Base-by-base conservation (phyloP, 2,888 invertebrate species). In the Marasmarcha lunaedactyla region DNA sequence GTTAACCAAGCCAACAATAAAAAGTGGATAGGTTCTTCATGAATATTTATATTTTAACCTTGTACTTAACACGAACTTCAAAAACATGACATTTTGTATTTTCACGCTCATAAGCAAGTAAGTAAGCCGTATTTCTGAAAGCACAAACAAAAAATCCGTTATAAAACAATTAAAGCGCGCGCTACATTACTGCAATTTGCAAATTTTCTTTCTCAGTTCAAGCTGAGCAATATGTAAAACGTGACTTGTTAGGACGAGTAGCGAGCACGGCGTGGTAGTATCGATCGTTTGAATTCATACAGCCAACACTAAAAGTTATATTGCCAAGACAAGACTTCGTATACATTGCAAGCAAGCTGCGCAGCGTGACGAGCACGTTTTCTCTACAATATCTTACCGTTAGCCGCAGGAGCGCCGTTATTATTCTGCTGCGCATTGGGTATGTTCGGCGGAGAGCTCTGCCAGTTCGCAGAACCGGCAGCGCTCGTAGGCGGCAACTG, bases 391-490 rank as follows among this genome's bases (percentile, higher is more conserved):
- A 20, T 20, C 34, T 52, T 59, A 81, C 81, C 81, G 51, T 78
- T 81, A 56, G 63, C 77, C 43, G 74, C 60, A 47, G 79, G 76
- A 55, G 74, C 72, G 58, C 70, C 74, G 58, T 78, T 79, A 57
- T 81, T 79, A 64, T 79, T 83, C 48, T 78, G 64, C 59, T 74
- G 79, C 49, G 78, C 60, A 63, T 71, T 77, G 67, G 77, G 76
- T 74, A 81, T 77, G 63, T 71, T 79, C 42, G 73, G 68, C 43
- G 74, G 71, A 46, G 74, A 68, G 54, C 60, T 67, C 57, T 77
- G 81, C 81, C 81, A 81, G 70, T 62, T 73, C 55, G 72, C 73
- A 44, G 68, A 66, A 42, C 77, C 62, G 45, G 72, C 55, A 46
- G 60, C 74, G 50, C 74, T 78, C 40, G 78, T 71, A 36, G 81